These are phyloP conservation scores for Serilophus lunatus DNA, from an alignment of 2,113 vertebrate species.

Conservation along the genomic window DNA sequence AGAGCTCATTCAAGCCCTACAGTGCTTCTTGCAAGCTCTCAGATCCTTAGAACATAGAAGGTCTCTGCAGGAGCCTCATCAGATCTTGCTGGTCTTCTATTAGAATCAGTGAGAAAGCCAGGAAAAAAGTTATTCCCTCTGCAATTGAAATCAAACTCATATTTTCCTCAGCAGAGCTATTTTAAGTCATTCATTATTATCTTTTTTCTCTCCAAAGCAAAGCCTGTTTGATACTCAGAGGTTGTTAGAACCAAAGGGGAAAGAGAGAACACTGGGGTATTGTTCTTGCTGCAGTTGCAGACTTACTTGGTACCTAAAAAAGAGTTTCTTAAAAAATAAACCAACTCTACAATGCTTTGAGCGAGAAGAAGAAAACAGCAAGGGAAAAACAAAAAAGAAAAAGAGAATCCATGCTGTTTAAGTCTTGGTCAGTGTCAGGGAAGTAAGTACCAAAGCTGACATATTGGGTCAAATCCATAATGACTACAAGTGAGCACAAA, in stretches of 20 bases:
- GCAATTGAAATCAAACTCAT: conserved; percentile 59
- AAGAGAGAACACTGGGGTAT: conserved; percentile 37
- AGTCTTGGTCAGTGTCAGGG: not conserved
- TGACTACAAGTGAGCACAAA: not conserved
- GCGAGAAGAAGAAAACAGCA: not conserved
- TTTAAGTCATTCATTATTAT: conserved; percentile 68
- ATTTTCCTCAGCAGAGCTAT: conserved; percentile 63
- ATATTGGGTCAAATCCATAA: not conserved
- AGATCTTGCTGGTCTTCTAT: conserved; percentile 9
- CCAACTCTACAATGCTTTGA: not conserved
- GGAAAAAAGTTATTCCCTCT: conserved; percentile 32
- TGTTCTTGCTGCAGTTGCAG: conserved; percentile 52
- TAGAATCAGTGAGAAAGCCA: not conserved
- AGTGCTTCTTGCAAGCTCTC: not conserved
- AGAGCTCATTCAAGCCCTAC: not conserved
- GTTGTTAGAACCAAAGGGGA: conserved; percentile 44
- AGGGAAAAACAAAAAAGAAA: not conserved
- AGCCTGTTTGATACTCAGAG: conserved; percentile 37
- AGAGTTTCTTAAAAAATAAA: conserved; percentile 16
- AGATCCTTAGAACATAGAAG: conserved; percentile 1
- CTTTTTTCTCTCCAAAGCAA: conserved; percentile 53
- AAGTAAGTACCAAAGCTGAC: not conserved
- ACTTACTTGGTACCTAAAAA: conserved; percentile 46
- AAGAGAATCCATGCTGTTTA: not conserved
- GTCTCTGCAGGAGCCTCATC: not conserved